Conservation (phyloP, 2,113 vertebrate genomes). For the Aplodontia rufa region DNA sequence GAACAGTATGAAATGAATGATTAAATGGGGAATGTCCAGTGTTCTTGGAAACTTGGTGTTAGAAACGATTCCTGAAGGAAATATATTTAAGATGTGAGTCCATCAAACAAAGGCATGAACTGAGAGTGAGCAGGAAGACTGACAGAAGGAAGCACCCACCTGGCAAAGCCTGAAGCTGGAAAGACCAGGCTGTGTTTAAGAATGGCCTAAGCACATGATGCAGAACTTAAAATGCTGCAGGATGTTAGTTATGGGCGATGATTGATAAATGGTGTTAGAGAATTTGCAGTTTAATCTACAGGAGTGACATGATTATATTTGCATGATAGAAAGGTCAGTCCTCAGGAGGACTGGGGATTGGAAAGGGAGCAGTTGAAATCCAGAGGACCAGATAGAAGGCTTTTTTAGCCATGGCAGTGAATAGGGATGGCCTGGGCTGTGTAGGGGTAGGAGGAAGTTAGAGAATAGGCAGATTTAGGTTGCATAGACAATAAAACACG, state of each 20-base stretch:
- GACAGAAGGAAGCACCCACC: background rate
- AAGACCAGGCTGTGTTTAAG: background rate
- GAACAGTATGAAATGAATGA: background rate
- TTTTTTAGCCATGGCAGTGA: background rate
- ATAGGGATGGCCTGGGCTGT: background rate
- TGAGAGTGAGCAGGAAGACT: background rate
- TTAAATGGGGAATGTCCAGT: background rate
- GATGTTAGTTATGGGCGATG: background rate
- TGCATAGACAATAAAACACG: background rate
- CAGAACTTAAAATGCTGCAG: background rate
- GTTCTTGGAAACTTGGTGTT: background rate
- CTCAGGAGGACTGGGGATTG: background rate
- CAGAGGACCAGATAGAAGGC: background rate
- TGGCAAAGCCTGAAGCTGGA: background rate
- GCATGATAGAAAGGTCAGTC: background rate
- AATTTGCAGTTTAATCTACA: background rate
- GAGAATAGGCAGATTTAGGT: background rate
- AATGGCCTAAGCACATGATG: too few relatives aligned
- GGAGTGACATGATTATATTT: background rate
- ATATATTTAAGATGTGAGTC: background rate
- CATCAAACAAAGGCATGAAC: background rate
- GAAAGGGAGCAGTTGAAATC: background rate
- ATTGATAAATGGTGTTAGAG: background rate
- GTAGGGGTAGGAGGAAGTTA: background rate
- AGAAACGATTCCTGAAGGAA: background rate